A percentile compares a stretch with the other conserved stretches of the same genome.
These are phyloP conservation scores for Automeris io DNA, from an alignment of 2,888 invertebrate genomes.

Conservation along the genomic window DNA sequence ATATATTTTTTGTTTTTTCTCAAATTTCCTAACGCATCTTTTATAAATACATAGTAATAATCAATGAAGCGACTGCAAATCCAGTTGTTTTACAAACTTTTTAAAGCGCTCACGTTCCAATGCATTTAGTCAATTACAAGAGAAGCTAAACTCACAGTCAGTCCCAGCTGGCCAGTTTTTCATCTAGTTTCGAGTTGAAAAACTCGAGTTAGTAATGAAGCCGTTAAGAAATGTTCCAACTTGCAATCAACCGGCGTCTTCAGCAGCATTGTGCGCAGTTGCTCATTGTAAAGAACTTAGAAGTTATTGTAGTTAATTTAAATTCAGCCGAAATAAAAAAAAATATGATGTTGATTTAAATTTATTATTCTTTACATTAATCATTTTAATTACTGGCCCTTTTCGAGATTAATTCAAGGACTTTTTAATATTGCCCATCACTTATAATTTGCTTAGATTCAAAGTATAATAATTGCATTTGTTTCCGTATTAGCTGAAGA, in stretches of 20 bases:
- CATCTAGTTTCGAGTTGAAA: slow-evolving; percentile 24
- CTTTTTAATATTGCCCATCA: too few relatives aligned
- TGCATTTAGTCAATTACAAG: not conserved
- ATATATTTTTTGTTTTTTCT: not conserved
- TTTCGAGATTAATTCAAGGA: too few relatives aligned
- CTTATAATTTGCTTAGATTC: too few relatives aligned
- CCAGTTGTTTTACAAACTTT: not conserved
- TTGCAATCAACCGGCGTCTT: slow-evolving; percentile 12
- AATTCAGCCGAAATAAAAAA: too few relatives aligned
- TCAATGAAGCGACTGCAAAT: not conserved
- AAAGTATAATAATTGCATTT: too few relatives aligned
- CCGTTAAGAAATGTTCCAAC: slow-evolving; percentile 27
- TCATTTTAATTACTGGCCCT: too few relatives aligned
- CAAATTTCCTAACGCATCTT: too few relatives aligned
- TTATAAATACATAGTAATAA: too few relatives aligned
- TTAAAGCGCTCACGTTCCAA: not conserved
- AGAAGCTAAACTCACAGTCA: slow-evolving; percentile 6
- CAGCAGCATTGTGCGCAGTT: slow-evolving; percentile 2
- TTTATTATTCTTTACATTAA: too few relatives aligned
- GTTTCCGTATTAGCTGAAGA: too few relatives aligned
- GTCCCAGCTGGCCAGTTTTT: slow-evolving; percentile 26
- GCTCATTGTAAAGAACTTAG: slow-evolving; percentile 11
- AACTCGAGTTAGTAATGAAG: slow-evolving; percentile 32
- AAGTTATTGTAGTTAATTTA: too few relatives aligned
- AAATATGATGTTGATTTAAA: too few relatives aligned